A percentile compares a stretch with the other conserved stretches of the same genome.
Conservation (phyloP, 2,888 invertebrate species). For the Drosophila nr. perissopoda region DNA sequence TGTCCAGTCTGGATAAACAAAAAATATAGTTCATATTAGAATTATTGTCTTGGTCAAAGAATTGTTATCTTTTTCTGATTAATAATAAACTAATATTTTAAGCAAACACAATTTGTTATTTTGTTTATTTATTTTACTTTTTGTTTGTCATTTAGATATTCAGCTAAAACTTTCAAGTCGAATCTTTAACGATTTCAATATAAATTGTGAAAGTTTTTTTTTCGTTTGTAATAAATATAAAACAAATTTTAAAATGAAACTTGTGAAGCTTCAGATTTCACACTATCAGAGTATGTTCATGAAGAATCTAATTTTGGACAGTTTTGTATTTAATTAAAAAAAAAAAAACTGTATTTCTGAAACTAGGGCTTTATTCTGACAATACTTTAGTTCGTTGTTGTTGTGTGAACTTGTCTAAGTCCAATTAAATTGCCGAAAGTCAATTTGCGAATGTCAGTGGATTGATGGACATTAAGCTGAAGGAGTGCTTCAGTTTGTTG, state of each 20-base stretch:
- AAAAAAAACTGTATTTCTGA: too few relatives aligned
- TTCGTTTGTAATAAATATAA: background rate
- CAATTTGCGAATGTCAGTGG: conserved; percentile 29
- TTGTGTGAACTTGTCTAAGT: conserved; percentile 5
- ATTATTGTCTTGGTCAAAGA: background rate
- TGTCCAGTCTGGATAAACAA: background rate
- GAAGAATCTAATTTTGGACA: background rate
- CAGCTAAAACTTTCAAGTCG: background rate
- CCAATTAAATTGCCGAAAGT: conserved; percentile 22
- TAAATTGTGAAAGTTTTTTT: background rate
- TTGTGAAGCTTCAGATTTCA: too few relatives aligned
- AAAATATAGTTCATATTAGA: background rate
- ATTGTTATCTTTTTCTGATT: background rate
- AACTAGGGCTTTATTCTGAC: background rate
- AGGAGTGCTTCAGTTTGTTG: conserved; percentile 20
- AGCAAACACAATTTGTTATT: background rate
- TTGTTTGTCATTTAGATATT: background rate
- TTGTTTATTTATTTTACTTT: background rate
- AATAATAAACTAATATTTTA: background rate
- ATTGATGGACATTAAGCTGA: conserved; percentile 49
- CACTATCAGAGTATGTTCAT: too few relatives aligned
- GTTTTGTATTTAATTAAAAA: background rate
- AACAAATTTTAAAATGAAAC: too few relatives aligned
- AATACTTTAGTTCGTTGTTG: background rate
- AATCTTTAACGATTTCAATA: background rate